These are phyloP conservation scores for Heliornis fulica DNA, from an alignment of 2,113 vertebrate species.

Conservation along the genomic window DNA sequence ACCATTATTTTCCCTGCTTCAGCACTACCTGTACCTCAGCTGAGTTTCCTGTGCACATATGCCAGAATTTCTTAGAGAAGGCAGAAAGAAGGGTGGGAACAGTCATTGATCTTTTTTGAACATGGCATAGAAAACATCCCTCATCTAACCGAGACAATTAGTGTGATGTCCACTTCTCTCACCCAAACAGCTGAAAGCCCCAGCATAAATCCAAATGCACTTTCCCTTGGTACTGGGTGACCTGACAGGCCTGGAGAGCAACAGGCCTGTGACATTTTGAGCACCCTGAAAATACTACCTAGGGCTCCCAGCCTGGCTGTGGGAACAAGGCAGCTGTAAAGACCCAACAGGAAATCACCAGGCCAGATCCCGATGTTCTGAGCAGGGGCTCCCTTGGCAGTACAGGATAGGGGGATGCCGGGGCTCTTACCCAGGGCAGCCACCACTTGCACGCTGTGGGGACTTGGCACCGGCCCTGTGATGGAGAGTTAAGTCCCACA, in stretches of 20 bases:
- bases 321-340: neutral
- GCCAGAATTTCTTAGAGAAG: neutral
- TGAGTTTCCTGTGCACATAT: neutral
- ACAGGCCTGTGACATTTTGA: neutral
- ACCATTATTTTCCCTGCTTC: neutral
- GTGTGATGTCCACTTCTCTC: neutral
- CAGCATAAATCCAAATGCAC: rapidly evolving
- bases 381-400: neutral
- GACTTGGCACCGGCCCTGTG: rapidly evolving
- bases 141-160: neutral
- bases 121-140: neutral
- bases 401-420: rapidly evolving
- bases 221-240: neutral
- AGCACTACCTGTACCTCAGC: neutral
- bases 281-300: neutral
- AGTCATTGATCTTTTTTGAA: neutral
- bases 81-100: neutral
- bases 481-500: neutral
- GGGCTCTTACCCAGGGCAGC: neutral
- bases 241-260: neutral
- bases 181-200: neutral
- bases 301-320: neutral
- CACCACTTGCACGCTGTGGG: rapidly evolving
- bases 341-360: neutral
- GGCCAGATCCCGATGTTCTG: neutral